These are phyloP conservation scores for Passer domesticus DNA, from an alignment of 2,113 vertebrate species.

Conservation along the genomic window DNA sequence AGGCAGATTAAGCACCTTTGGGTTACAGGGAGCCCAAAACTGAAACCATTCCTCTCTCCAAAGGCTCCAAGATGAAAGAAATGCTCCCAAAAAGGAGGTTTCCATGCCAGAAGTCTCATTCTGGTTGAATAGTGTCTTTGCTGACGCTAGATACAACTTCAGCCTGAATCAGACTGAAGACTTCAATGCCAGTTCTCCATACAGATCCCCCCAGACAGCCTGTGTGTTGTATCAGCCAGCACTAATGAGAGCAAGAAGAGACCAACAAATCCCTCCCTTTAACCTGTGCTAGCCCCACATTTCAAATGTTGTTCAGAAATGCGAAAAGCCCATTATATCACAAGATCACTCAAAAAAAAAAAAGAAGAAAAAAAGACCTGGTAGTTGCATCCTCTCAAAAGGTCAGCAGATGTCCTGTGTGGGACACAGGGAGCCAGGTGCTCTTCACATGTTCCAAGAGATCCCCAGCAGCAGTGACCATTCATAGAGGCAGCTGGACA, in stretches of 20 bases:
- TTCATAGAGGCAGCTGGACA: neutral
- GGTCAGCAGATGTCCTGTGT: neutral
- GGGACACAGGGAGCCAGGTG: neutral
- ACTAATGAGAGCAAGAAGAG: neutral
- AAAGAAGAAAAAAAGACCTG: neutral
- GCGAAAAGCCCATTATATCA: neutral
- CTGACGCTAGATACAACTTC: neutral
- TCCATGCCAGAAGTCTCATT: neutral
- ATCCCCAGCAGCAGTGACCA: neutral
- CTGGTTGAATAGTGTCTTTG: neutral
- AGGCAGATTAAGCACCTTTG: conserved; percentile 46
- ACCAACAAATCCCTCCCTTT: neutral
- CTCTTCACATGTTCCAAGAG: neutral
- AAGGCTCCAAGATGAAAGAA: neutral
- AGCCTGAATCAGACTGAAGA: neutral
- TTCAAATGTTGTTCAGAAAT: neutral
- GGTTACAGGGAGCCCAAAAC: neutral
- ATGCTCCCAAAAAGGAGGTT: neutral
- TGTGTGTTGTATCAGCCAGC: neutral
- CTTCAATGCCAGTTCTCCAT: neutral
- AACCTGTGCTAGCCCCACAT: neutral
- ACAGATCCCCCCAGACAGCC: rapidly evolving
- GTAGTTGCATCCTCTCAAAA: neutral
- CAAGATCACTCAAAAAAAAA: neutral
- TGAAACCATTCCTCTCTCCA: neutral